Percentiles rank a stretch among this genome's conserved stretches.
Conservation (phyloP, 2,888 invertebrate species). For the Ophion ventricosus region DNA sequence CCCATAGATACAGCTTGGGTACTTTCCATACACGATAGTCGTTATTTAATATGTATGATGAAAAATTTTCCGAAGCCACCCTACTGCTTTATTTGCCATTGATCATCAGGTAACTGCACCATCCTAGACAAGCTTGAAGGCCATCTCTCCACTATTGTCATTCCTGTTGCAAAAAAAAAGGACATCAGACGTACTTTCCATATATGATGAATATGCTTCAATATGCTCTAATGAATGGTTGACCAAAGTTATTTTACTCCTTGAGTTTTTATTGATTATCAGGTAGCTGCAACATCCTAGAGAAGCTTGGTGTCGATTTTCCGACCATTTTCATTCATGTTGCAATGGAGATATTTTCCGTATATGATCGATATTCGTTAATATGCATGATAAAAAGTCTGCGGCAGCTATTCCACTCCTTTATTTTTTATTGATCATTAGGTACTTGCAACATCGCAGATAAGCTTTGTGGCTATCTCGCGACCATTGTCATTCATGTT, state of each 20-base stretch:
- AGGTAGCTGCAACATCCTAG: background rate
- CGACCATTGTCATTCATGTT: background rate
- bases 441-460: background rate
- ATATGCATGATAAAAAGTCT: background rate
- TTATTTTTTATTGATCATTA: background rate
- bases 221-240: slow-evolving; percentile 1
- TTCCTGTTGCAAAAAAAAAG: background rate
- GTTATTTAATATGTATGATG: background rate
- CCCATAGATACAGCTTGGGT: background rate
- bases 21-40: background rate
- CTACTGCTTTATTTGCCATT: background rate
- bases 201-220: background rate
- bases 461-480: background rate
- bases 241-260: background rate
- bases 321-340: background rate
- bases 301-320: background rate
- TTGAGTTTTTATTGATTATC: background rate
- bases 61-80: background rate
- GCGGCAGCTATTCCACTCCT: background rate
- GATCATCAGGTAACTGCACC: background rate
- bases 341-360: background rate
- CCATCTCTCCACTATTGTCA: background rate
- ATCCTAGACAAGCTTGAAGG: background rate
- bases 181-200: background rate
- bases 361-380: background rate